These are phyloP conservation scores for Paramacrobiotus metropolitanus DNA, from an alignment of 1,140 invertebrate species.

Conservation along the genomic window DNA sequence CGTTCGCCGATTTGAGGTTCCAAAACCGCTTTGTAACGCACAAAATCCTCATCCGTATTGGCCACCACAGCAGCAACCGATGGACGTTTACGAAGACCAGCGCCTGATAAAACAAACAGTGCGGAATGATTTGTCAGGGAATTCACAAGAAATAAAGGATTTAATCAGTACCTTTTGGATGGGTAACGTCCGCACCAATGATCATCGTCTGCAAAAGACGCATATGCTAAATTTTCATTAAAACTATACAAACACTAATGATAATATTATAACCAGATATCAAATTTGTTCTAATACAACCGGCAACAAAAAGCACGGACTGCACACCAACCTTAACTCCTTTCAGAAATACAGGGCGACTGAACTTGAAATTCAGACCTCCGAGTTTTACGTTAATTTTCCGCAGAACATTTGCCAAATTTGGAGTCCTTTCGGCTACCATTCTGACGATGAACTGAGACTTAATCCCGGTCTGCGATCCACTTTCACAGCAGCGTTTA, in stretches of 20 bases:
- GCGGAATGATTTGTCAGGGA: neutral
- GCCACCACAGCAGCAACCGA: neutral
- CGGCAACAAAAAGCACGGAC: neutral
- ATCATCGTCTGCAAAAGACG: no score
- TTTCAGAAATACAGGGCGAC: neutral
- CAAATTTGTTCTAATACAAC: neutral
- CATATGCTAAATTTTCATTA: no score
- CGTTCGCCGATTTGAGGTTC: neutral
- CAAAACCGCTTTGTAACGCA: neutral
- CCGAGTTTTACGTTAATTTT: slow-evolving; percentile 68
- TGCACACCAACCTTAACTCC: neutral
- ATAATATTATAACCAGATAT: neutral
- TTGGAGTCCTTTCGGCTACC: slow-evolving; percentile 27
- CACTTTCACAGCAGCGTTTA: no score
- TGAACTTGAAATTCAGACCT: slow-evolving; percentile 42
- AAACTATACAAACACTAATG: neutral
- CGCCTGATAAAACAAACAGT: neutral
- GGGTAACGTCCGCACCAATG: slow-evolving; percentile 11
- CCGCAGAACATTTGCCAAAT: slow-evolving; percentile 44
- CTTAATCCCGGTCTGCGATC: slow-evolving; percentile 22
- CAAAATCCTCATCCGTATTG: neutral
- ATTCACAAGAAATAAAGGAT: neutral
- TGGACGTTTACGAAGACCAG: neutral
- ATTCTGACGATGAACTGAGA: slow-evolving; percentile 51
- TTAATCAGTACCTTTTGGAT: slow-evolving; percentile 2